Base-by-base conservation (phyloP, 1,140 invertebrate species). In the Zaprionus africanus region DNA sequence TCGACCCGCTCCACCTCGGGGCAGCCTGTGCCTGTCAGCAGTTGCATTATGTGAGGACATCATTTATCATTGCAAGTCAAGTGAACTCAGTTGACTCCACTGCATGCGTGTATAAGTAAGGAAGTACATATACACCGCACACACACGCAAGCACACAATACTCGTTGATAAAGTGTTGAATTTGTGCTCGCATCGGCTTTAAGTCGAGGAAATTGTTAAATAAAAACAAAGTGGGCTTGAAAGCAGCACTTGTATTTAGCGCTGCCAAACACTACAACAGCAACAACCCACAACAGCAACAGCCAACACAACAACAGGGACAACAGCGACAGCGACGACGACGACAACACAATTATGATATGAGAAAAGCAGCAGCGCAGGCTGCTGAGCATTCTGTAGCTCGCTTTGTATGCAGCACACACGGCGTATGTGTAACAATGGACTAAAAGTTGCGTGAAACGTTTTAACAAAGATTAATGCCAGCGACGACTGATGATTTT, bases 391-490 rank as follows among this genome's bases (percentile, higher is more conserved):
- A 34, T 34, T 34, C 24, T 22, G 43, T 53, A 72, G 60, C 72
- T 62, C 72, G 69, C 51, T 81, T 84, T 83, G 81, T 87, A 81
- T 90, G 84, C 85, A 78, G 82, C 79, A 49, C 82, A 85, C 82
- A 79, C 71, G 74, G 68, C 85, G 84, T 84, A 88, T 87, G 74
- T 84, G 81, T 88, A 85, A 90, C 85, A 90, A 90, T 90, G 82
- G 86, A 90, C 85, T 85, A 90, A 90, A 90, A 90, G 86, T 90
- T 90, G 85, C 82, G 86, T 90, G 82, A 90, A 90, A 82, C 90
- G 80, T 91, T 91, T 91, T 91, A 91, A 91, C 88, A 91, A 91
- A 90, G 88, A 91, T 91, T 91, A 91, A 91, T 91, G 88, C 77
- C 84, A 79, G 84, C 88, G 77, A 85, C 90, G 88, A 86, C 88